Evolutionary conservation across 2,113 vertebrate species (phyloP).

Genomic region (Nibea albiflora): DNA sequence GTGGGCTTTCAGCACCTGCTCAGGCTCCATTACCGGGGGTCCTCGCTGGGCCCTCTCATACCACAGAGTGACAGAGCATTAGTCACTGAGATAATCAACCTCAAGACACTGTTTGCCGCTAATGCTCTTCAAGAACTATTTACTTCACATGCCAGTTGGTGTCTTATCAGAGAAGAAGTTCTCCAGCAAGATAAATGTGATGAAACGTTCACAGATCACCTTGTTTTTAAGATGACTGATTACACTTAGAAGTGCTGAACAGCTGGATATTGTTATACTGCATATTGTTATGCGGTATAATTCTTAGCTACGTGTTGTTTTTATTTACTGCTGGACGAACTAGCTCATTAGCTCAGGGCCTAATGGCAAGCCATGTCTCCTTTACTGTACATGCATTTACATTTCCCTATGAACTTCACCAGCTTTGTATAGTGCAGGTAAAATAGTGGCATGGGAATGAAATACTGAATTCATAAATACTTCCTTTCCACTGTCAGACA

Average conservation of each 20-base stretch:
- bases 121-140: conserved; percentile 75
- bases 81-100: conserved; percentile 96
- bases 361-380: not conserved
- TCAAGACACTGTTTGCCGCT: conserved; percentile 77
- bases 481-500: not conserved
- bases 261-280: conserved; percentile 54
- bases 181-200: conserved; percentile 39
- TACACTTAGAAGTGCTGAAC: conserved; percentile 19
- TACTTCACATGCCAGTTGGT: conserved; percentile 64
- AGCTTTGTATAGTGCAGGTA: not conserved
- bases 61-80: conserved; percentile 94
- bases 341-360: conserved; percentile 27
- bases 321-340: conserved; percentile 19
- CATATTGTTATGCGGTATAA: conserved; percentile 19
- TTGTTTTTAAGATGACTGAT: conserved; percentile 59
- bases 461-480: conserved; percentile 1
- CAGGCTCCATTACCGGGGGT: conserved; percentile 92
- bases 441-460: not conserved
- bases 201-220: conserved; percentile 35
- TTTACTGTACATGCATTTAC: conserved; percentile 1
- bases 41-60: conserved; percentile 91
- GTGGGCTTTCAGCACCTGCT: conserved; percentile 90
- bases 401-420: not conserved
- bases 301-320: conserved; percentile 40
- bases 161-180: conserved; percentile 62